These are phyloP conservation scores for Xylocopa sonorina DNA, from an alignment of 1,140 invertebrate species.

Conservation along the genomic window DNA sequence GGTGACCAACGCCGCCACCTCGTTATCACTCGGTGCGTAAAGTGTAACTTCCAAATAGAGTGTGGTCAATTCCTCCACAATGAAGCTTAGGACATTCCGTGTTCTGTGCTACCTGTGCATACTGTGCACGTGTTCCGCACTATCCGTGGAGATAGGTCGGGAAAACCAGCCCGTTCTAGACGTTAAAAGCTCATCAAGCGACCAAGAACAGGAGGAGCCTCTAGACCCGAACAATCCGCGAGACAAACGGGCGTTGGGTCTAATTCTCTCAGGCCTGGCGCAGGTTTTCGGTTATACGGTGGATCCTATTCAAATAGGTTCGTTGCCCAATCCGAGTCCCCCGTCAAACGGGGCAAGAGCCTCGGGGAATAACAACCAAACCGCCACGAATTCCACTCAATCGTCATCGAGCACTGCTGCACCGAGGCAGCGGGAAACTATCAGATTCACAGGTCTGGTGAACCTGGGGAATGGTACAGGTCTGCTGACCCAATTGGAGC, in stretches of 20 bases:
- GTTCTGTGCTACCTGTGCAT: slow-evolving; percentile 40
- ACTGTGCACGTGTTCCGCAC: not conserved
- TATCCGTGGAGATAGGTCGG: not conserved
- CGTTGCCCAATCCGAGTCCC: slow-evolving; percentile 69
- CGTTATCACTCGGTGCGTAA: not conserved
- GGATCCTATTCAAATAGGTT: slow-evolving; percentile 71
- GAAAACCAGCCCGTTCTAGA: not conserved
- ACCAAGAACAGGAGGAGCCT: not conserved
- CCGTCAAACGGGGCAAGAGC: slow-evolving; percentile 23
- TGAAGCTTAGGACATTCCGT: slow-evolving; percentile 24
- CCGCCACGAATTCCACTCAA: not conserved
- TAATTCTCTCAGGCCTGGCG: slow-evolving; percentile 75
- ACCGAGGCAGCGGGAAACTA: slow-evolving; percentile 69
- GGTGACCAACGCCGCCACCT: not conserved
- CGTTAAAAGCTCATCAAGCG: too few species aligned
- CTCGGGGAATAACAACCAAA: not conserved
- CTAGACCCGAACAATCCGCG: not conserved
- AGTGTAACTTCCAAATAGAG: slow-evolving; percentile 14
- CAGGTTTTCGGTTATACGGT: slow-evolving; percentile 76
- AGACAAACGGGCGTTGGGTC: slow-evolving; percentile 77
- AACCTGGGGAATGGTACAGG: slow-evolving; percentile 78
- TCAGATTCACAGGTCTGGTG: slow-evolving; percentile 77
- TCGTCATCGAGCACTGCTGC: slow-evolving; percentile 21
- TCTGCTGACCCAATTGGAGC: slow-evolving; percentile 72
- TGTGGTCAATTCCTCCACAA: not conserved